A percentile compares a stretch with the other conserved stretches of the same genome.
Conservation (phyloP, 2,113 vertebrate genomes). For the Cheirogaleus medius region DNA sequence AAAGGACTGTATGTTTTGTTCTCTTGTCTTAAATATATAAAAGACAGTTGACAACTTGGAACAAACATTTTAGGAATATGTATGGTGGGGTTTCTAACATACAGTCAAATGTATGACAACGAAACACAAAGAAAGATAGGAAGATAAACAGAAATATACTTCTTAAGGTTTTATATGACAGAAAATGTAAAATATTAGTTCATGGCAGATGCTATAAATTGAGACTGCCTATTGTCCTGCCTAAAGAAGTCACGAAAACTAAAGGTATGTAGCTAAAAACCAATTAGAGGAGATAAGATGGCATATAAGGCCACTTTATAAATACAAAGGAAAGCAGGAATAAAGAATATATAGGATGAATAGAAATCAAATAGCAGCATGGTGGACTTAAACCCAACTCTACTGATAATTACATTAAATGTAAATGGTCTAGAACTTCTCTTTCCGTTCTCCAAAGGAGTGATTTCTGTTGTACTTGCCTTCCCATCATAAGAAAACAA, state of each 20-base stretch:
- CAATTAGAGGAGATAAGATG: background rate
- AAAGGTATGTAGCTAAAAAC: background rate
- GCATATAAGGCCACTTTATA: no score
- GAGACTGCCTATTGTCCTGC: no score
- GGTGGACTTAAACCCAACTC: background rate
- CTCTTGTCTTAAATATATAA: background rate
- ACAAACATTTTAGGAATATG: background rate
- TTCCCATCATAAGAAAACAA: background rate
- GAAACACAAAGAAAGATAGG: background rate
- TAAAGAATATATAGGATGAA: background rate
- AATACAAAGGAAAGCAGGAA: background rate
- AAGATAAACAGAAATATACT: fast-evolving
- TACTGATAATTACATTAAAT: background rate
- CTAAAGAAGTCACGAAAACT: background rate
- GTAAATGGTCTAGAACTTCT: no score
- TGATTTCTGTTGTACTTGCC: background rate
- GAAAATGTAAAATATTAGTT: background rate
- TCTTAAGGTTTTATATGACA: no score
- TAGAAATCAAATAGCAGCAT: no score
- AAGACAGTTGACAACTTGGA: background rate
- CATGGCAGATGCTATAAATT: background rate
- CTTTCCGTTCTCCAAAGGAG: background rate
- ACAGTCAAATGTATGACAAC: background rate
- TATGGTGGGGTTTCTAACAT: background rate
- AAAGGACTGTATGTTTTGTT: background rate